Evolutionary conservation across 2,113 vertebrate genomes (phyloP).

Genomic region (Tylochromis polylepis): DNA sequence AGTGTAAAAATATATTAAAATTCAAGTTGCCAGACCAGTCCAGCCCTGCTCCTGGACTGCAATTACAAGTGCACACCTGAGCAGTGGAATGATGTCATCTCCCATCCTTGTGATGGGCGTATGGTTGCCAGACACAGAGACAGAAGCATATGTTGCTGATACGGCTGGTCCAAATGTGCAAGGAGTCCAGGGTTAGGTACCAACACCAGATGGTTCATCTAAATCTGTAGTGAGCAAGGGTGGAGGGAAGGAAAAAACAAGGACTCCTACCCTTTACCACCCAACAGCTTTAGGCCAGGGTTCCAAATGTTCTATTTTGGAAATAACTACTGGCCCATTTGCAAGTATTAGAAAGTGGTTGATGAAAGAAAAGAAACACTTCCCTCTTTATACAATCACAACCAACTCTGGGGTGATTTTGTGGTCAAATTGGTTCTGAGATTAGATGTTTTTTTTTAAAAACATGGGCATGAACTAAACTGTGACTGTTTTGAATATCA

Average conservation of each 20-base stretch:
- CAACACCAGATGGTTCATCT: slow-evolving; percentile 67
- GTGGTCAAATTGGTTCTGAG: not conserved
- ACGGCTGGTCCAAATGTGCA: slow-evolving; percentile 57
- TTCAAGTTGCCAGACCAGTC: not conserved
- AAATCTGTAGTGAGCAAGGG: slow-evolving; percentile 35
- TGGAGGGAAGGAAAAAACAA: slow-evolving; percentile 17
- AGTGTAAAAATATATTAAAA: not conserved
- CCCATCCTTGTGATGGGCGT: slow-evolving; percentile 34
- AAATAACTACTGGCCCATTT: slow-evolving; percentile 17
- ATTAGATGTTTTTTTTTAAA: not conserved
- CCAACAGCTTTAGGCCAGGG: slow-evolving; percentile 26
- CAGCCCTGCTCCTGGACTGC: not conserved
- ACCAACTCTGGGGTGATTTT: not conserved
- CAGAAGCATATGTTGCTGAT: slow-evolving; percentile 68
- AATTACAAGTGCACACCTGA: slow-evolving; percentile 39
- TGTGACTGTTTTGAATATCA: not conserved
- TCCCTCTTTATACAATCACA: not conserved
- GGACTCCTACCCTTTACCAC: slow-evolving; percentile 9
- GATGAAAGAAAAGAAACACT: not conserved
- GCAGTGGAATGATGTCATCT: slow-evolving; percentile 55
- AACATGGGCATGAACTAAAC: not conserved
- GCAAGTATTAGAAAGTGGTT: not conserved
- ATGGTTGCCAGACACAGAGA: slow-evolving; percentile 56
- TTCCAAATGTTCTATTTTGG: slow-evolving; percentile 47
- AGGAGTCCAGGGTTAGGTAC: slow-evolving; percentile 42